Evolutionary conservation across 1,140 invertebrate species (phyloP).

Genomic region (Drosophila nannoptera): DNA sequence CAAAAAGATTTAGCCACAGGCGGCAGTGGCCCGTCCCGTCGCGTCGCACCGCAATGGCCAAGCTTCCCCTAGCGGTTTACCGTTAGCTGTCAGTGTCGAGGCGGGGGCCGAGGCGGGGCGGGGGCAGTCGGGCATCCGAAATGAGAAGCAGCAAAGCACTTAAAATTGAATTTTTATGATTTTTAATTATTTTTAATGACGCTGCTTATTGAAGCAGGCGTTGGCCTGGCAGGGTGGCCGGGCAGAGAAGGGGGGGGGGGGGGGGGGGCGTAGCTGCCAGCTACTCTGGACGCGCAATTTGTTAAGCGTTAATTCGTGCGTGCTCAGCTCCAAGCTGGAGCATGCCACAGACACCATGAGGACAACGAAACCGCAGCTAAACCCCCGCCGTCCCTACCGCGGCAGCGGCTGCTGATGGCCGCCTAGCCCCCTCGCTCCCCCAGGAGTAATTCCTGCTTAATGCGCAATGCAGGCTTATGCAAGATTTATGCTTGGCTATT

Average conservation of each 20-base stretch:
- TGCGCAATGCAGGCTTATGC: slow-evolving; percentile 74
- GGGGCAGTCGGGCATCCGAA: slow-evolving; percentile 45
- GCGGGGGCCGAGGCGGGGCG: no score
- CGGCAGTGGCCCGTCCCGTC: no score
- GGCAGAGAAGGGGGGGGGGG: not conserved
- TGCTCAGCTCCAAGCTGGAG: slow-evolving; percentile 63
- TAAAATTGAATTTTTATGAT: slow-evolving; percentile 79
- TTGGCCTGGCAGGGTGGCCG: not conserved
- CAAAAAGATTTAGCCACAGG: slow-evolving; percentile 26
- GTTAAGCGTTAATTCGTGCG: slow-evolving; percentile 76
- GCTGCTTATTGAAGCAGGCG: slow-evolving; percentile 60
- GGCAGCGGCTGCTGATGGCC: no score
- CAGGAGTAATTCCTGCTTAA: slow-evolving; percentile 68
- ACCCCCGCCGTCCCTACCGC: not conserved
- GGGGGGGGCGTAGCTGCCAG: not conserved
- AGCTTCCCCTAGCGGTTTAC: slow-evolving; percentile 36
- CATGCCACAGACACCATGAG: slow-evolving; percentile 24
- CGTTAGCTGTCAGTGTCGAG: slow-evolving; percentile 56
- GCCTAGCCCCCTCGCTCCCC: not conserved
- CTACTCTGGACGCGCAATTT: slow-evolving; percentile 63
- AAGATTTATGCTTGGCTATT: slow-evolving; percentile 71
- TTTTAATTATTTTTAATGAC: slow-evolving; percentile 79
- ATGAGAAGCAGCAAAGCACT: slow-evolving; percentile 54
- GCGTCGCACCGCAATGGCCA: not conserved
- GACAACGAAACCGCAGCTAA: not conserved